Conservation (phyloP, 2,113 vertebrate genomes). For the Vireo altiloquus region DNA sequence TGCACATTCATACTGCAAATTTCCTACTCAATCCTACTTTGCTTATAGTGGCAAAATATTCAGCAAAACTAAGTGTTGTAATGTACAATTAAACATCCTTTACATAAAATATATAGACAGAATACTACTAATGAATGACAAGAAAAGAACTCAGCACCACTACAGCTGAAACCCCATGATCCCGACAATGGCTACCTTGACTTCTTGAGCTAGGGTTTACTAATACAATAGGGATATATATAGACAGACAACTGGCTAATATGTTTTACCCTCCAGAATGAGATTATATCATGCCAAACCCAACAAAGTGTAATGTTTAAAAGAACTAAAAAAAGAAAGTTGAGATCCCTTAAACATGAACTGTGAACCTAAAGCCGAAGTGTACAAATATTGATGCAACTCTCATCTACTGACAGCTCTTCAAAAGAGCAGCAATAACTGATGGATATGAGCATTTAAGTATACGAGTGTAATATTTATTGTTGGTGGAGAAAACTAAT, state of each 20-base stretch:
- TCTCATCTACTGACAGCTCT: not conserved
- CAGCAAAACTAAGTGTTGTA: not conserved
- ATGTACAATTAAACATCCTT: not conserved
- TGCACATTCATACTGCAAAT: not conserved
- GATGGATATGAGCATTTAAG: not conserved
- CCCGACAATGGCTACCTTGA: not conserved
- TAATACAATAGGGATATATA: not conserved
- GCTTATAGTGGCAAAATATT: not conserved
- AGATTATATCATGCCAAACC: not conserved
- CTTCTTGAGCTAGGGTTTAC: not conserved
- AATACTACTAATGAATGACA: not conserved
- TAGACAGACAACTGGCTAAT: fast-evolving
- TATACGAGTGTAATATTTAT: not conserved
- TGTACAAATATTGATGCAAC: not conserved
- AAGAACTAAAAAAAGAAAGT: not conserved
- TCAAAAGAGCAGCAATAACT: not conserved
- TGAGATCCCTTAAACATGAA: not conserved
- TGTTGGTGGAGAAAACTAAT: not conserved
- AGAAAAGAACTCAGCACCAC: not conserved
- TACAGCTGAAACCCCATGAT: not conserved
- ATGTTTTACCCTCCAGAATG: not conserved
- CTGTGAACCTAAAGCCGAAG: not conserved
- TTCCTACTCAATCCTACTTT: not conserved
- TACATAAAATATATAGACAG: too few species aligned
- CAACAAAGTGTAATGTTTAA: not conserved